These are phyloP conservation scores for Drosophila aff. DNA, from an alignment of 1,140 invertebrate species.

Conservation along the genomic window DNA sequence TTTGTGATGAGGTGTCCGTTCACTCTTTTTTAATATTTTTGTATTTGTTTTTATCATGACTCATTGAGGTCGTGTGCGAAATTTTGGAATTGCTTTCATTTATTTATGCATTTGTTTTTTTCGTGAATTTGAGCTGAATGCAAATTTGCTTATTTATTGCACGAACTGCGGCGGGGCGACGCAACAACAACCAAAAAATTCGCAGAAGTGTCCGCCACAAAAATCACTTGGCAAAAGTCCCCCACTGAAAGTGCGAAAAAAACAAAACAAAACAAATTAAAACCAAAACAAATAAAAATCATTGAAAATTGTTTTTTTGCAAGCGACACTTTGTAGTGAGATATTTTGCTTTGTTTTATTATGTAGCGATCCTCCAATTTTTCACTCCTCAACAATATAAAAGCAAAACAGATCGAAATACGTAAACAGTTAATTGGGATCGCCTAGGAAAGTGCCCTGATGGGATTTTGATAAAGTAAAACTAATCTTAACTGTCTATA, in stretches of 20 bases:
- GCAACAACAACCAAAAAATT: constrained; percentile 50
- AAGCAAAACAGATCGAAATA: constrained; percentile 8
- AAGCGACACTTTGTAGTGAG: constrained; percentile 35
- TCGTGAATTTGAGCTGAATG: constrained; percentile 70
- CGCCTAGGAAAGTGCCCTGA: background rate
- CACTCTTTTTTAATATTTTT: constrained; percentile 13
- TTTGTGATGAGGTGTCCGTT: constrained; percentile 39
- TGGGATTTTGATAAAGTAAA: too few species aligned
- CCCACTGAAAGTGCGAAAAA: constrained; percentile 15
- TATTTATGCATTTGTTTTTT: constrained; percentile 81
- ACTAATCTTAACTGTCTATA: too few species aligned
- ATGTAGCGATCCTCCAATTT: constrained; percentile 16
- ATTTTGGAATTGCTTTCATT: constrained; percentile 81
- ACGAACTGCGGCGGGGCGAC: constrained; percentile 22
- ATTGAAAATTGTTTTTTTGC: constrained; percentile 45
- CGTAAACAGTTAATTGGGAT: background rate
- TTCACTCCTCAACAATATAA: constrained; percentile 8
- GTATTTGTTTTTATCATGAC: constrained; percentile 46
- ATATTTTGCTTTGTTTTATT: constrained; percentile 9
- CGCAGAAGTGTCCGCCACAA: constrained; percentile 56
- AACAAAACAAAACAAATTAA: constrained; percentile 19
- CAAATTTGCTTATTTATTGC: constrained; percentile 80
- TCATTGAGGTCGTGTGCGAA: constrained; percentile 81
- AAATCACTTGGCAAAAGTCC: constrained; percentile 46
- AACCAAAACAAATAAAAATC: constrained; percentile 33